A percentile compares a stretch with the other conserved stretches of the same genome.
phyloP scores from a whole-genome alignment of 2,113 vertebrate genomes.

The Empidonax alnorum region DNA sequence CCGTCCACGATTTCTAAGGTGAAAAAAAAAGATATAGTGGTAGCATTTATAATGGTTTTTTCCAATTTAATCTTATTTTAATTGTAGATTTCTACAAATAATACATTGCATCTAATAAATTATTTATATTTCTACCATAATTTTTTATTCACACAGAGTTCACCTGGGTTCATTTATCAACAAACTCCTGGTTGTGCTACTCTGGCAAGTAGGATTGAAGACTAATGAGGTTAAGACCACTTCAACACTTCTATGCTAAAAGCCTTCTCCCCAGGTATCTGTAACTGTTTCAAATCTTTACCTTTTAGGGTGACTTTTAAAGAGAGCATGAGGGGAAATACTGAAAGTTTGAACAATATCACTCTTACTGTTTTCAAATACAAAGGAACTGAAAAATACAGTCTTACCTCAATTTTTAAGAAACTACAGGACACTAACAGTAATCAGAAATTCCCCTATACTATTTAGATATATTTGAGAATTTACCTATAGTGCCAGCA shows the following conservation, averaged over 20 bases:
- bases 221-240: neutral
- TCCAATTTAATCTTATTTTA: neutral
- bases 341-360: neutral
- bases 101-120: neutral
- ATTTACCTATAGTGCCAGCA: neutral
- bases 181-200: neutral
- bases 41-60: neutral
- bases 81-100: neutral
- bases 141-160: neutral
- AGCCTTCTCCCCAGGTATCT: neutral
- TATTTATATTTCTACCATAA: neutral
- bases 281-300: neutral
- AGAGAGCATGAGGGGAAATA: neutral
- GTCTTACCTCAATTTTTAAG: neutral
- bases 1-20: slow-evolving; percentile 94
- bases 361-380: neutral
- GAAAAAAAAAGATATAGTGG: neutral
- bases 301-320: neutral
- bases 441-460: neutral
- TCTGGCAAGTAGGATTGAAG: neutral
- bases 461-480: neutral
- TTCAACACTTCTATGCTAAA: neutral
- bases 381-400: neutral
- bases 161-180: neutral
- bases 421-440: neutral